Percentiles rank a stretch among this genome's conserved stretches.
These are phyloP conservation scores for Phalanger gymnotis DNA, from an alignment of 2,797 vertebrate genomes.

Conservation along the genomic window DNA sequence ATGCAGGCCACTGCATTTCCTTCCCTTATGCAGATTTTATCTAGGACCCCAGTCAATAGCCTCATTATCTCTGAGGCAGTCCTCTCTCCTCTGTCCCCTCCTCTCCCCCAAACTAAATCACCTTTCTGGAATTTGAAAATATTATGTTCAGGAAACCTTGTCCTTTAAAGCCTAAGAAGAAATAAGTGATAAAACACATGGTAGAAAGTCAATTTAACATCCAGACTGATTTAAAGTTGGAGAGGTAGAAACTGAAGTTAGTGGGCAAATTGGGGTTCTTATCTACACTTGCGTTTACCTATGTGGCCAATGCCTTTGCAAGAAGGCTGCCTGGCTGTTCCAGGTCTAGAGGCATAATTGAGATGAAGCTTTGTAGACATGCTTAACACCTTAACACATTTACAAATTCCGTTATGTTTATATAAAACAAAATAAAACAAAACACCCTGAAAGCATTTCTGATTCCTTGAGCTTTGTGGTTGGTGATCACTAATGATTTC, in stretches of 20 bases:
- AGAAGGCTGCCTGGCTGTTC: slow-evolving; percentile 11
- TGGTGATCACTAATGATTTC: slow-evolving; percentile 44
- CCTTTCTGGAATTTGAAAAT: neutral
- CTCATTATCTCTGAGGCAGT: neutral
- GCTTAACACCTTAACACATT: slow-evolving; percentile 26
- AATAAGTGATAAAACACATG: slow-evolving; percentile 57
- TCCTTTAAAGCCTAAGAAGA: slow-evolving; percentile 54
- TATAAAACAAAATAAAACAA: slow-evolving; percentile 8
- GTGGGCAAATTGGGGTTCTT: slow-evolving; percentile 52
- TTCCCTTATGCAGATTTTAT: neutral
- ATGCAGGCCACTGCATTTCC: neutral
- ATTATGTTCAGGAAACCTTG: slow-evolving; percentile 24
- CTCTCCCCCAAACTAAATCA: neutral
- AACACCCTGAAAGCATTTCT: neutral
- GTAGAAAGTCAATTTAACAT: slow-evolving; percentile 41
- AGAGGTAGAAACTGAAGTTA: slow-evolving; percentile 49
- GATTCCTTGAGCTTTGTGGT: slow-evolving; percentile 42
- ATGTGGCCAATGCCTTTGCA: slow-evolving; percentile 38
- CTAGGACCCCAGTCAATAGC: neutral
- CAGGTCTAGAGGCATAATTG: slow-evolving; percentile 35
- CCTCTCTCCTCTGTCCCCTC: neutral
- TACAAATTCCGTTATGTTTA: slow-evolving; percentile 20
- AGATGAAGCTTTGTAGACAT: slow-evolving; percentile 21
- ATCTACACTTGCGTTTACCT: slow-evolving; percentile 46
- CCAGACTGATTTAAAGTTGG: slow-evolving; percentile 42